Evolutionary conservation across 2,113 vertebrate genomes (phyloP), one percentile per base, ranked within the genome.

Genomic region (Maylandia zebra): DNA sequence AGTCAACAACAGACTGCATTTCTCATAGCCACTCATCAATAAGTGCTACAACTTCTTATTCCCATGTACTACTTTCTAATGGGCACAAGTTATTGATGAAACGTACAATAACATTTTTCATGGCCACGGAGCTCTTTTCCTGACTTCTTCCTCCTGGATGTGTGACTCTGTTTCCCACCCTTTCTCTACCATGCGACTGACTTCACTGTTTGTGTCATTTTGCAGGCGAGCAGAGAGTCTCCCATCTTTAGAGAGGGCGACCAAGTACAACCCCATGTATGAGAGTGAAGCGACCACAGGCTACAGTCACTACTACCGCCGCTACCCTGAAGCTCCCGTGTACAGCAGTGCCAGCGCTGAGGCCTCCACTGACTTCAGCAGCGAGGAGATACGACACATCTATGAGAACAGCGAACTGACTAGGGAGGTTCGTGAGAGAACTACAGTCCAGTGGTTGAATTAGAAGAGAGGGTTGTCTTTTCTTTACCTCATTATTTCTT

Each of bases 341-440:
- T 96, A 96, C 91, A 97, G 97, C 91, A 97, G 97, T 9, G 95
- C 97, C 91, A 97, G 97, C 10, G 96, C 95, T 5, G 98, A 98
- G 91, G 96, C 96, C 88, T 97, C 98, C 92, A 97, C 97, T 9
- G 98, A 98, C 90, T 97, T 98, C 96, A 98, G 98, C 96, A 98
- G 97, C 74, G 98, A 99, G 89, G 98, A 99, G 95, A 98, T 99
- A 92, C 96, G 96, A 74, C 98, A 99, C 92, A 98, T 99, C 93
- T 98, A 98, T 88, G 97, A 99, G 94, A 97, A 97, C 94, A 98
- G 95, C 53, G 97, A 97, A 93, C 97, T 99, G 93, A 98, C 98
- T 86, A 98, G 97, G 91, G 97, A 99, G 97, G 98, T 98, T 94
- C 8, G 88, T 83, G 30, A 80, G 24, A 30, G 24, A 55, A 14